Conservation (phyloP, 2,113 vertebrate genomes). For the Lutjanus erythropterus region DNA sequence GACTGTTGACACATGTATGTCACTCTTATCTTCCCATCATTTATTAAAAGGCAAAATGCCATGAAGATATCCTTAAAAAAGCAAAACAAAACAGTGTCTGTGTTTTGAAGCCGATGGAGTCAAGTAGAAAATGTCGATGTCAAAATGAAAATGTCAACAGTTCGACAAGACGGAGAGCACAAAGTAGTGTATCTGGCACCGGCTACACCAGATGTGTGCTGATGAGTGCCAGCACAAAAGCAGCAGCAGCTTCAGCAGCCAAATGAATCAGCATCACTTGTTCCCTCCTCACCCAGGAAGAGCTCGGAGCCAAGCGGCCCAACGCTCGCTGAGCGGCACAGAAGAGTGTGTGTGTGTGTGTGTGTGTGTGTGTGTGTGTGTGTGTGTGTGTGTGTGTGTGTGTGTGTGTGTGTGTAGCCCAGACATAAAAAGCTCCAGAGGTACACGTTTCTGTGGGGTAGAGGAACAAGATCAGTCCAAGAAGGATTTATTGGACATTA, state of each 20-base stretch:
- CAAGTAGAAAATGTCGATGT: neutral
- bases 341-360: neutral
- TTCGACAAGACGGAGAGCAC: slow-evolving; percentile 37
- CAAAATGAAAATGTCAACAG: slow-evolving; percentile 49
- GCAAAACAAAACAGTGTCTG: neutral
- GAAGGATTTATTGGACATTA: neutral
- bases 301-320: slow-evolving; percentile 7
- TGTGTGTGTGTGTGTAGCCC: neutral
- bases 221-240: slow-evolving; percentile 31
- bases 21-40: neutral
- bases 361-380: neutral
- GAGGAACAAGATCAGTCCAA: neutral
- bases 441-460: too few species aligned
- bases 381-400: neutral
- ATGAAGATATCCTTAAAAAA: neutral
- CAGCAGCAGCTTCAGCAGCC: slow-evolving; percentile 43
- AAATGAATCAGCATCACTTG: slow-evolving; percentile 42
- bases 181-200: neutral
- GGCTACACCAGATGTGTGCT: slow-evolving; percentile 32
- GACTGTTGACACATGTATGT: neutral
- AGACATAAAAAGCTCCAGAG: neutral
- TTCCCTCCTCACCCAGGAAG: slow-evolving; percentile 12
- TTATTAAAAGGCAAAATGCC: neutral
- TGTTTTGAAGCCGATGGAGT: neutral
- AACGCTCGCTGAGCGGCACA: neutral